Evolutionary conservation across 2,888 invertebrate genomes (phyloP).

Genomic region (Oxystoma pomonae): DNA sequence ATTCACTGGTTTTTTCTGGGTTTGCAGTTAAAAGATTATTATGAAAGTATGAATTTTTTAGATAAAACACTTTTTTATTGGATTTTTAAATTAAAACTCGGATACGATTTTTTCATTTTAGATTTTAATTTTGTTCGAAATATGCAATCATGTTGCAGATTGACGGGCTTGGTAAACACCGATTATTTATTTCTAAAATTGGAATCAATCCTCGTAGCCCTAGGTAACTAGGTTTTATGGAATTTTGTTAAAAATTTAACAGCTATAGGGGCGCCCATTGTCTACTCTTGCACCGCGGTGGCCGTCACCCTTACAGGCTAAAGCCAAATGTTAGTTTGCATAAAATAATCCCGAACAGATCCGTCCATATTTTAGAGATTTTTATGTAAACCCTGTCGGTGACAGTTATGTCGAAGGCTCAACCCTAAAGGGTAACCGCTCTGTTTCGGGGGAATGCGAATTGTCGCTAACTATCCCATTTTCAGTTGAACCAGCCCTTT

Average conservation of each 20-base stretch:
- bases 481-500: constrained; percentile 37
- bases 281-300: no score
- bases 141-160: neutral
- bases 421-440: constrained; percentile 46
- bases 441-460: constrained; percentile 47
- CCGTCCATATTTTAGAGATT: constrained; percentile 45
- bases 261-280: neutral
- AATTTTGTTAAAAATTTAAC: neutral
- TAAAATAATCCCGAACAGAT: constrained; percentile 38
- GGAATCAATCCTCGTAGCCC: no score
- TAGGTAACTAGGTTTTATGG: neutral
- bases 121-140: neutral
- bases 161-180: neutral
- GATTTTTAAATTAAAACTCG: neutral
- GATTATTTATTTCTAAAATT: neutral
- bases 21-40: no score
- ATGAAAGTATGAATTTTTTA: no score
- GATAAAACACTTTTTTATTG: neutral
- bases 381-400: constrained; percentile 47
- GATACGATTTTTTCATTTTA: neutral
- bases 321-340: constrained; percentile 10
- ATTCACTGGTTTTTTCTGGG: no score
- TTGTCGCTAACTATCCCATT: constrained; percentile 49
- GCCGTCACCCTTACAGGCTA: neutral
- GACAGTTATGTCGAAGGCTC: constrained; percentile 44